Evolutionary conservation across 1,140 invertebrate genomes (phyloP).

Genomic region (Hormaphis cornu): DNA sequence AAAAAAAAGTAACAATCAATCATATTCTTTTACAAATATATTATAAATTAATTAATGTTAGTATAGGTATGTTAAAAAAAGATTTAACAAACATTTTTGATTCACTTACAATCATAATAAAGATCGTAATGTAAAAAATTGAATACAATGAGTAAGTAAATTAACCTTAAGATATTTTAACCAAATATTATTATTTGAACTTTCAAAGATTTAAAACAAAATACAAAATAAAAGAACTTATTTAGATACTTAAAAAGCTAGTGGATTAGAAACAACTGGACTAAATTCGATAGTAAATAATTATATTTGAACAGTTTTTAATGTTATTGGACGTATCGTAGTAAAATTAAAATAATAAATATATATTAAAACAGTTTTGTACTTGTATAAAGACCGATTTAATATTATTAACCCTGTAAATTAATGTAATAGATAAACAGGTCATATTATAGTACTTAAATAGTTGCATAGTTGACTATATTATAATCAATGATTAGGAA

Average conservation of each 20-base stretch:
- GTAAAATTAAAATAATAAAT: neutral
- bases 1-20: neutral
- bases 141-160: neutral
- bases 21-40: neutral
- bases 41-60: neutral
- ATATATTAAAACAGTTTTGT: neutral
- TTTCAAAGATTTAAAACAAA: neutral
- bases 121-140: neutral
- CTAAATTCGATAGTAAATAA: neutral
- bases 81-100: neutral
- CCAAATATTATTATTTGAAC: neutral
- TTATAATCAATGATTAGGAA: neutral
- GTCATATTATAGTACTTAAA: neutral
- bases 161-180: neutral
- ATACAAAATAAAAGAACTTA: neutral
- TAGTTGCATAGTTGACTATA: neutral
- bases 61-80: neutral
- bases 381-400: too few relatives aligned
- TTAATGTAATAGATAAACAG: slow-evolving; percentile 7
- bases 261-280: neutral
- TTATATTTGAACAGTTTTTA: neutral
- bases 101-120: neutral
- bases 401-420: neutral
- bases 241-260: neutral
- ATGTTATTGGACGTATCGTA: neutral